Percentiles rank a stretch among this genome's conserved stretches.
Evolutionary conservation across 2,888 invertebrate genomes (phyloP).

Genomic region (Brachyptera putata): DNA sequence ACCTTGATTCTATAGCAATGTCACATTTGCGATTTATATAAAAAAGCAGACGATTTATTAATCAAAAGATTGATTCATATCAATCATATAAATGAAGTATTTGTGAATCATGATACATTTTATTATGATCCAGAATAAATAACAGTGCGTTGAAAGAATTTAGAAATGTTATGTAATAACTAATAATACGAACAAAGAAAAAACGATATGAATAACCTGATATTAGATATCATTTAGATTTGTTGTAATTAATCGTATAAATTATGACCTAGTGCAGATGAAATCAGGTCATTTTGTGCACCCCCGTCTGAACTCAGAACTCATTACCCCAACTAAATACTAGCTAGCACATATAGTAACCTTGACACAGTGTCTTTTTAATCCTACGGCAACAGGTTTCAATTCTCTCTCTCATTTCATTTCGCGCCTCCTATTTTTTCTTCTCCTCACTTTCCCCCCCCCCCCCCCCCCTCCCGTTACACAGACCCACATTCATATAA

Average conservation of each 20-base stretch:
- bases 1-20: too few relatives aligned
- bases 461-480: too few relatives aligned
- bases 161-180: neutral
- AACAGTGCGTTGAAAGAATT: too few relatives aligned
- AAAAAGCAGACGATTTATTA: too few relatives aligned
- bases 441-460: too few relatives aligned
- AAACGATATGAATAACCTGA: neutral
- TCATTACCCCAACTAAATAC: slow-evolving; percentile 13
- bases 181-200: neutral
- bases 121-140: too few relatives aligned
- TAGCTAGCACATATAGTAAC: slow-evolving; percentile 25
- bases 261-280: neutral
- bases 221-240: neutral
- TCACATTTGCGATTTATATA: too few relatives aligned
- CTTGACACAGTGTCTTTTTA: slow-evolving; percentile 15
- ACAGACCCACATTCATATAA: slow-evolving; percentile 23
- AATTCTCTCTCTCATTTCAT: slow-evolving; percentile 4
- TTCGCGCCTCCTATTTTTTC: too few relatives aligned
- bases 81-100: too few relatives aligned
- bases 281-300: neutral
- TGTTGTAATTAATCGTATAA: neutral
- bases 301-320: neutral
- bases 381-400: slow-evolving; percentile 11
- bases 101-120: too few relatives aligned
- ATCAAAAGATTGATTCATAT: too few relatives aligned